Percentiles rank a stretch among this genome's conserved stretches.
These are phyloP conservation scores for Semibalanus balanoides DNA, from an alignment of 1,140 invertebrate species.

Conservation along the genomic window DNA sequence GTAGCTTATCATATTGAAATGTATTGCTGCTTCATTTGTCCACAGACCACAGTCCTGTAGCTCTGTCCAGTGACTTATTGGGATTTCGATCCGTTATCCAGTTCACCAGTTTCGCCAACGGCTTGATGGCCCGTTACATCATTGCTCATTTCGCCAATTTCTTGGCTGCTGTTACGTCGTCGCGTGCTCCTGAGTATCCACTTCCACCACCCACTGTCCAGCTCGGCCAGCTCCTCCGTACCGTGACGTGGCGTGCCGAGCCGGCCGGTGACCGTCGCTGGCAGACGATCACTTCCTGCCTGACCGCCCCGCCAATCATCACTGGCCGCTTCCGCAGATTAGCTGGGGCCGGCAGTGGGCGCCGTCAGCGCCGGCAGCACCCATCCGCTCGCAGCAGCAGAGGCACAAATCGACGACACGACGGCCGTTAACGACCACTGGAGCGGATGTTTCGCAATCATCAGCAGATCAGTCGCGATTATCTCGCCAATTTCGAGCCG, in stretches of 20 bases:
- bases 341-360: too few relatives aligned
- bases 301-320: not conserved
- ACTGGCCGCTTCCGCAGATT: not conserved
- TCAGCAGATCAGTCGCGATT: not conserved
- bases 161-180: not conserved
- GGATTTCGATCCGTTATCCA: too few relatives aligned
- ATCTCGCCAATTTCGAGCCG: not conserved
- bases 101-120: not conserved
- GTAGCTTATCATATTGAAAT: too few relatives aligned
- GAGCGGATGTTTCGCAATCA: not conserved
- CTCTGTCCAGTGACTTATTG: too few relatives aligned
- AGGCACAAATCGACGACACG: not conserved
- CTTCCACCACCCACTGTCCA: too few relatives aligned
- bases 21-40: too few relatives aligned
- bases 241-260: not conserved
- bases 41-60: too few relatives aligned
- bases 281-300: not conserved
- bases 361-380: too few relatives aligned
- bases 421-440: not conserved
- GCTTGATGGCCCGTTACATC: not conserved
- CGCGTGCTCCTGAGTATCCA: too few relatives aligned
- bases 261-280: not conserved
- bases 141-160: not conserved
- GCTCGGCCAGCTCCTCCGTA: not conserved
- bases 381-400: not conserved